phyloP scores from a whole-genome alignment of 2,113 vertebrate species.

The Triplophysa siluroides region DNA sequence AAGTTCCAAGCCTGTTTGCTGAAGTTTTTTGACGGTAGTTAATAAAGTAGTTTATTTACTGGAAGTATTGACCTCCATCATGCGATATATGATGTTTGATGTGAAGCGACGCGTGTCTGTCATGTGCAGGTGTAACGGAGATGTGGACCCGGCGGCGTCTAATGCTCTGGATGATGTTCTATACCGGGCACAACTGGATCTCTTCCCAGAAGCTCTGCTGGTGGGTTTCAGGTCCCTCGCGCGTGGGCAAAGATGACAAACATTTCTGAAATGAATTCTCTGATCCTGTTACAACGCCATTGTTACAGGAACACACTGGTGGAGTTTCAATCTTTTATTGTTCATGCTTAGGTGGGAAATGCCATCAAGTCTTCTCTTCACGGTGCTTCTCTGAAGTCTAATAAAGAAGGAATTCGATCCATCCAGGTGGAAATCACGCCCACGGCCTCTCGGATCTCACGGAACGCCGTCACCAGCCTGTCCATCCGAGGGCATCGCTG shows the following conservation, averaged over 20 bases:
- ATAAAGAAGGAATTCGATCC: slow-evolving; percentile 87
- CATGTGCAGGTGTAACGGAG: slow-evolving; percentile 88
- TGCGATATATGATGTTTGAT: neutral
- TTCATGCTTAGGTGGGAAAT: slow-evolving; percentile 84
- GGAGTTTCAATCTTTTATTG: too few relatives aligned
- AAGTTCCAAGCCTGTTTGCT: too few relatives aligned
- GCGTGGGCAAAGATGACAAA: slow-evolving; percentile 44
- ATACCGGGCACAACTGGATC: slow-evolving; percentile 92
- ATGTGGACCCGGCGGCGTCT: slow-evolving; percentile 90
- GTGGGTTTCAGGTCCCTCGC: slow-evolving; percentile 73
- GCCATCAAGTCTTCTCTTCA: slow-evolving; percentile 95
- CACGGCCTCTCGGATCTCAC: slow-evolving; percentile 93
- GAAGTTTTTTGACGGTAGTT: too few relatives aligned
- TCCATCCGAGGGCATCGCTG: slow-evolving; percentile 97
- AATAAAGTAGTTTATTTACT: too few relatives aligned
- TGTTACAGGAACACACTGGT: neutral
- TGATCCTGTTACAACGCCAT: slow-evolving; percentile 12
- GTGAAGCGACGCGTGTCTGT: slow-evolving; percentile 22
- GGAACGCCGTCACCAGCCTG: slow-evolving; percentile 96
- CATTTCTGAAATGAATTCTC: slow-evolving; percentile 62
- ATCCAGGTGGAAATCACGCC: slow-evolving; percentile 99
- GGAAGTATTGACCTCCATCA: too few relatives aligned
- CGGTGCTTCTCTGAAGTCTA: slow-evolving; percentile 88
- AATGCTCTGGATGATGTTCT: slow-evolving; percentile 95
- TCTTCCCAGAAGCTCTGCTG: slow-evolving; percentile 94